Base-by-base conservation (phyloP, 2,888 invertebrate species). In the Odontothrips loti region DNA sequence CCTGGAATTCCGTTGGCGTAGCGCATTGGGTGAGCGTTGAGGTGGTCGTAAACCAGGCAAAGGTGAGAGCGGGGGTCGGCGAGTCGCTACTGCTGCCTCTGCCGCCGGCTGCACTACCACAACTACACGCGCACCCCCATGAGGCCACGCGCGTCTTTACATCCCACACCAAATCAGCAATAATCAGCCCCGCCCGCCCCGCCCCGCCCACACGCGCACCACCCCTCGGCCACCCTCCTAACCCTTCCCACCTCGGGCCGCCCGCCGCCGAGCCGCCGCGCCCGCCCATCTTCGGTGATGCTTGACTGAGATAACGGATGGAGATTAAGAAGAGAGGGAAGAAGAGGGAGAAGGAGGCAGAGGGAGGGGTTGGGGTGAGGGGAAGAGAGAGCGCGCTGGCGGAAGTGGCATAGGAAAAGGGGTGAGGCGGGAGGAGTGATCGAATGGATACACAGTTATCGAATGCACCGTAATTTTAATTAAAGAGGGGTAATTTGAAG, bases 81-180 rank as follows among this genome's bases (percentile, higher is more conserved):
- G n/a, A n/a, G n/a, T n/a, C n/a, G n/a, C n/a, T n/a, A n/a, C n/a
- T n/a, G n/a, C n/a, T n/a, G n/a, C n/a, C n/a, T n/a, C n/a, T n/a
- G n/a, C n/a, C n/a, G n/a, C n/a, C n/a, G n/a, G n/a, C n/a, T n/a
- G n/a, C n/a, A n/a, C n/a, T n/a, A n/a, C n/a, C n/a, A n/a, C n/a
- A n/a, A n/a, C n/a, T n/a, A n/a, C n/a, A n/a, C 34, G 34, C 3
- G 3, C 3, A 6, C 34, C 34, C 34, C 3, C 34, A 43, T 43
- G 34, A 43, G 34, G 34, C 34, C 34, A 8, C 68, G n/a, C 8
- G 68, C 68, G 68, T 75, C 68, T 75, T 75, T 75, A 75, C 68
- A 75, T 75, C 68, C 68, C 68, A 75, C 68, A 75, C 68, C 68
- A 75, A 75, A 75, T 75, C 68, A 75, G 68, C 68, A 75, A 75